Evolutionary conservation across 2,888 invertebrate genomes (phyloP).

Genomic region (Parochlus steinenii): DNA sequence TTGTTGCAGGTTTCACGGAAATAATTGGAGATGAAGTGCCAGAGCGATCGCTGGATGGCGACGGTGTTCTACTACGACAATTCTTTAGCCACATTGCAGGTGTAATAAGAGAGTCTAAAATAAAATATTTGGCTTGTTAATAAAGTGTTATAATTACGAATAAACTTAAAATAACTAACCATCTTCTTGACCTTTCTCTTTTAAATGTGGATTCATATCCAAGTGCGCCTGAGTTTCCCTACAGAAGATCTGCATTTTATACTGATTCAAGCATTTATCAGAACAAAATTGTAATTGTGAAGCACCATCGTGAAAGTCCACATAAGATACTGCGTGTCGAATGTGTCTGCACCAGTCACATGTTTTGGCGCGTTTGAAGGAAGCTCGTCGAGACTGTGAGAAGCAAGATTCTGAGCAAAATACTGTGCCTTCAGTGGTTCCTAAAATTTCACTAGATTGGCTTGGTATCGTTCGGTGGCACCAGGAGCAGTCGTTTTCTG

Average conservation of each 20-base stretch:
- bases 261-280: conserved; percentile 86
- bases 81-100: conserved; percentile 83
- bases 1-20: conserved; percentile 13
- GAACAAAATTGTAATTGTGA: conserved; percentile 82
- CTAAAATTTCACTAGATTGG: conserved; percentile 35
- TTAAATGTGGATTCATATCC: conserved; percentile 64
- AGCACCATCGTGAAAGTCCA: conserved; percentile 82
- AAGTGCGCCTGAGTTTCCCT: conserved; percentile 84
- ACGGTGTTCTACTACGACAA: conserved; percentile 48
- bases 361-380: conserved; percentile 78
- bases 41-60: conserved; percentile 39
- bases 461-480: conserved; percentile 48
- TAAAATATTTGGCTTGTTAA: neutral
- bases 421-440: conserved; percentile 31
- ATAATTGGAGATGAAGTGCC: conserved; percentile 35
- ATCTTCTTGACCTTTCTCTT: conserved; percentile 26
- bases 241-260: conserved; percentile 95
- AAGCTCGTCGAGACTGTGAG: conserved; percentile 73
- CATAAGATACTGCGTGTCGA: conserved; percentile 76
- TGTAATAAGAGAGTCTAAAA: conserved; percentile 50
- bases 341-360: conserved; percentile 91
- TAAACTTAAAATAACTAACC: conserved; percentile 15
- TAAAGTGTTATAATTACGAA: neutral
- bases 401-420: conserved; percentile 85
- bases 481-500: conserved; percentile 54